A percentile compares a stretch with the other conserved stretches of the same genome.
Evolutionary conservation across 1,140 invertebrate genomes (phyloP).

Genomic region (Drosophila equinoxialis): DNA sequence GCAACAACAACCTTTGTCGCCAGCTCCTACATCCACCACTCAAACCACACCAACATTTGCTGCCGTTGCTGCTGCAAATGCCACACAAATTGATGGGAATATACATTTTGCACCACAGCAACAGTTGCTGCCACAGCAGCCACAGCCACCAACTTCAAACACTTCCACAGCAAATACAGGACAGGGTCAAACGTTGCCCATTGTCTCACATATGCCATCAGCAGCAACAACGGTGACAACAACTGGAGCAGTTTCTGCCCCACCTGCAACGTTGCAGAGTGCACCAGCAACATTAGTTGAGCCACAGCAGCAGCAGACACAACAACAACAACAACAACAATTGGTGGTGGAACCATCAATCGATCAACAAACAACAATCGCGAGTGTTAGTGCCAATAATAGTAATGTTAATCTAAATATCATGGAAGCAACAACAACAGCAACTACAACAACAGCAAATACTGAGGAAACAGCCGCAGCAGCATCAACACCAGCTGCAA

Average conservation of each 20-base stretch:
- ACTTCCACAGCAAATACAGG: slow-evolving; percentile 47
- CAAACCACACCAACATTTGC: slow-evolving; percentile 58
- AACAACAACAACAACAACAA: slow-evolving; percentile 48
- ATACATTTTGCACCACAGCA: slow-evolving; percentile 21
- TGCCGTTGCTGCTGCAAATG: slow-evolving; percentile 58
- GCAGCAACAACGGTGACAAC: slow-evolving; percentile 30
- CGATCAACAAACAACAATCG: slow-evolving; percentile 56
- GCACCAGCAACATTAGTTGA: slow-evolving; percentile 76
- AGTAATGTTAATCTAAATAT: slow-evolving; percentile 65
- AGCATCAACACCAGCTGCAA: slow-evolving; percentile 29
- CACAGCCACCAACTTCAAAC: slow-evolving; percentile 56
- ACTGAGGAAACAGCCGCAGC: slow-evolving; percentile 37
- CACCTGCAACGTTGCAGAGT: slow-evolving; percentile 57
- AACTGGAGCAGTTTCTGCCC: slow-evolving; percentile 26
- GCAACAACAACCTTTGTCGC: slow-evolving; percentile 59
- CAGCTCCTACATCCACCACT: slow-evolving; percentile 47
- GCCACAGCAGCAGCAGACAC: slow-evolving; percentile 25
- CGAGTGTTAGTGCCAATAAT: slow-evolving; percentile 81
- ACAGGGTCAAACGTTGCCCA: slow-evolving; percentile 74
- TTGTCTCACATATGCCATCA: slow-evolving; percentile 67
- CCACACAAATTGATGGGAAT: slow-evolving; percentile 67
- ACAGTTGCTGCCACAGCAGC: slow-evolving; percentile 44
- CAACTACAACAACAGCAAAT: not conserved
- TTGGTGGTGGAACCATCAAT: slow-evolving; percentile 37
- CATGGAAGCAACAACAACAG: slow-evolving; percentile 44